phyloP scores from a whole-genome alignment of 1,140 invertebrate species.

The Rhagoletis zephyria region DNA sequence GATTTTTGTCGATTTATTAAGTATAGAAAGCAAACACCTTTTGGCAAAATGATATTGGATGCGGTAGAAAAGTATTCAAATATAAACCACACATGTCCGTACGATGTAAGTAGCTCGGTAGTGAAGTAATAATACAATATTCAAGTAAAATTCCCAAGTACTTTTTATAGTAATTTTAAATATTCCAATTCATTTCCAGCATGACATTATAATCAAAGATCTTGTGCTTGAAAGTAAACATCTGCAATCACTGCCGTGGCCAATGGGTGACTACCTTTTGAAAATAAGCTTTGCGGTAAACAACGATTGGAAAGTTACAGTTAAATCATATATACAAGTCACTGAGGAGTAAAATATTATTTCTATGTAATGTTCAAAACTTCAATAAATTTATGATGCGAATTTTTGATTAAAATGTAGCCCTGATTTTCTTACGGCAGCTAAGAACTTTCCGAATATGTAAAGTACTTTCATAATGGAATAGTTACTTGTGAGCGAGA shows the following conservation, averaged over 20 bases:
- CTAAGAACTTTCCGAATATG: too few species aligned
- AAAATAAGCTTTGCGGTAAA: background rate
- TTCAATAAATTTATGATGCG: too few species aligned
- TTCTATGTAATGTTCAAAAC: too few species aligned
- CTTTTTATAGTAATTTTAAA: too few species aligned
- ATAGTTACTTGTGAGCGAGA: too few species aligned
- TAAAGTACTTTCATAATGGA: too few species aligned
- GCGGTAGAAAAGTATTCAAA: background rate
- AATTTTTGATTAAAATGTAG: too few species aligned
- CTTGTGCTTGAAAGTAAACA: background rate
- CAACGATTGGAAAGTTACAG: conserved; percentile 8
- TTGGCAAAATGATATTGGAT: background rate
- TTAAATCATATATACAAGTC: background rate
- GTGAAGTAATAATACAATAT: background rate
- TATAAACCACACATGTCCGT: conserved; percentile 27
- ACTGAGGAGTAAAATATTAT: background rate
- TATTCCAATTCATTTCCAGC: background rate
- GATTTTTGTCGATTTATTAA: conserved; percentile 30
- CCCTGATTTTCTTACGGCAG: too few species aligned
- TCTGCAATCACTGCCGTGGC: background rate
- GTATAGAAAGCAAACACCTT: background rate
- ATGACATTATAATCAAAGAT: background rate
- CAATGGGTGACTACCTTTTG: background rate
- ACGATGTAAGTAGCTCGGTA: background rate
- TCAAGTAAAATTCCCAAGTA: too few species aligned